Evolutionary conservation across 2,113 vertebrate genomes (phyloP), one percentile per base, ranked within the genome.

Genomic region (Malaclemys terrapin): DNA sequence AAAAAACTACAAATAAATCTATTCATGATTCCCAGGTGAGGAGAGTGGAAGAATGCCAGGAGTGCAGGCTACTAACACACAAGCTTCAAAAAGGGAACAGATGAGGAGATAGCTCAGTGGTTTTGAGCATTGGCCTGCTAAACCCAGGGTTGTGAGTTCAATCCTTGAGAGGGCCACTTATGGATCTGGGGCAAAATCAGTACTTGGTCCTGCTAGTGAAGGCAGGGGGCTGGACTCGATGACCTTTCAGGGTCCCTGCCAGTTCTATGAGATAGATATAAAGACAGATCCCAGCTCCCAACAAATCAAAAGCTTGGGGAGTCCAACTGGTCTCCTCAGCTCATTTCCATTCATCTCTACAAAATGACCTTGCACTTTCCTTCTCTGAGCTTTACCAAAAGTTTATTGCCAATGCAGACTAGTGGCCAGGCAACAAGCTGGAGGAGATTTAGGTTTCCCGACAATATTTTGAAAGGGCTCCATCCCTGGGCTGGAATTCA

Each of bases 401-500:
- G 56, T 57, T 92, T 10, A 54, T 82, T 72, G 89, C 38, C 69
- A 92, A 20, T 90, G 65, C 81, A 93, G 59, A 83, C 12, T 90
- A 96, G 52, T 50, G 65, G 93, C 10, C 52, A 90, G 76, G n/a
- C 76, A 91, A 90, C 52, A 92, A 69, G 20, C 45, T 6, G 65
- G 84, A 87, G 88, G 81, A 82, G 69, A 91, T 85, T 97, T 91
- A 89, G 72, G n/a, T 86, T 93, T 93, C 69, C 14, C 72, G 89
- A 82, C 27, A 88, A 54, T 50, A 93, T 86, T 93, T 59, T 87
- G 35, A 92, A 95, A 95, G n/a, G 54, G 17, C 16, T 88, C 13
- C 75, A 76, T 90, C 94, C 92, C 82, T 91, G 89, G 87, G 38
- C 80, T 87, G 62, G 59, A 84, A 89, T 93, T 96, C 90, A 96